Evolutionary conservation across 2,797 vertebrate genomes (phyloP), one percentile per base, ranked within the genome.

Genomic region (Poecilia velifera): DNA sequence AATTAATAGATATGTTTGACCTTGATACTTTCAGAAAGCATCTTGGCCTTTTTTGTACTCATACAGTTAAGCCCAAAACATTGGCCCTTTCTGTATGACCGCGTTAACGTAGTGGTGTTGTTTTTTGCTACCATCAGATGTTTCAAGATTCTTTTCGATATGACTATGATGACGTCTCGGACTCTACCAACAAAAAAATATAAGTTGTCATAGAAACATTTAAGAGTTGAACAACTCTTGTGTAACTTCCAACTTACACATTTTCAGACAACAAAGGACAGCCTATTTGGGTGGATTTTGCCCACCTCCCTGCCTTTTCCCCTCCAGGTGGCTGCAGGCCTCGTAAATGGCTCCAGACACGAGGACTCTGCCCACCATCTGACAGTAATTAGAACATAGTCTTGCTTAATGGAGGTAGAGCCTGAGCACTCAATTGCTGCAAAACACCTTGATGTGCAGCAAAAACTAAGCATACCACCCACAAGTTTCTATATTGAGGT

Each of bases 281-380:
- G 71, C 72, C 84, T 91, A 66, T 76, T 39, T 47, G 86, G 81
- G 75, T 70, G 73, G 74, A 85, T 86, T 72, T 62, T 72, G 77
- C 76, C 41, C 41, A 51, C 28, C 36, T 74, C 28, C 68, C 71
- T 20, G 45, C 47, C 45, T 18, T 22, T 4, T 39, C 64, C 76
- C 80, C 85, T 72, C 76, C 81, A 88, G 89, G 90, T 91, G 59
- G 88, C 81, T 81, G n/a, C 73, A 84, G 90, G 89, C 86, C 90
- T 92, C 76, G 66, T 94, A 94, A 95, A 94, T 82, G 87, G 80
- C 91, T 92, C 91, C 93, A 94, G 93, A 95, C 92, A 84, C 70
- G 59, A 86, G 84, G 90, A 87, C 91, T 92, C 92, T 89, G 88
- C 88, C 86, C 90, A 78, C 92, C 94, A 95, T 95, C 93, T 95